phyloP scores from a whole-genome alignment of 2,797 vertebrate genomes.

The Labroides dimidiatus region DNA sequence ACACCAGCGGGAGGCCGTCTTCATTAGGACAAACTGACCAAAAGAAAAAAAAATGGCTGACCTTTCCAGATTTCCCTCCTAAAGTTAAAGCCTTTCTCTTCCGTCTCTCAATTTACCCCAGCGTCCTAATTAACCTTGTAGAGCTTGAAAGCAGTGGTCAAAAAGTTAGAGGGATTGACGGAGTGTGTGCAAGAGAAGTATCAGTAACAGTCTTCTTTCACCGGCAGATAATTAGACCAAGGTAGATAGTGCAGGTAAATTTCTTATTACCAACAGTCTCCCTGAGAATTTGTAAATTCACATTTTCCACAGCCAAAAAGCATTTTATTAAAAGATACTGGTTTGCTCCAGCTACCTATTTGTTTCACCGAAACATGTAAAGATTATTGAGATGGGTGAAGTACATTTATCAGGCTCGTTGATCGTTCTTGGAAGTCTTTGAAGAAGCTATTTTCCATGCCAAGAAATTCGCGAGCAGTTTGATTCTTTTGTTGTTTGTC shows the following conservation, averaged over 20 bases:
- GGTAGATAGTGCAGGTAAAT: background rate
- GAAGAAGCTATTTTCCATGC: background rate
- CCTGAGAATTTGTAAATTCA: background rate
- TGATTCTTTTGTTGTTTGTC: background rate
- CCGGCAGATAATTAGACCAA: background rate
- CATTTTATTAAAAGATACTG: no score
- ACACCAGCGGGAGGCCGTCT: conserved; percentile 58
- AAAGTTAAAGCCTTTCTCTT: conserved; percentile 32
- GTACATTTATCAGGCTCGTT: no score
- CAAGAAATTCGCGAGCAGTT: background rate
- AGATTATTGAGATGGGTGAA: no score
- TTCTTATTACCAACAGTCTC: background rate
- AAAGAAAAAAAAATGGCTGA: conserved; percentile 66
- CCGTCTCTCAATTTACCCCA: conserved; percentile 16
- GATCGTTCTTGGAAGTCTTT: background rate
- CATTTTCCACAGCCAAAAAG: no score
- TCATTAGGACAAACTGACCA: conserved; percentile 73
- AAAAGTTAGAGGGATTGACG: conserved; percentile 1
- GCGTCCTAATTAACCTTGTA: conserved; percentile 45
- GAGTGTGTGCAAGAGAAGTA: background rate
- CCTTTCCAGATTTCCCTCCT: conserved; percentile 56
- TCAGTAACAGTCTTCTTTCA: background rate
- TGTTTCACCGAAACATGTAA: no score
- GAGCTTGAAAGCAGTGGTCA: conserved; percentile 8
- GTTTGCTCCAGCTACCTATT: no score